Evolutionary conservation across 2,797 vertebrate genomes (phyloP).

Genomic region (Sitta carolinensis): DNA sequence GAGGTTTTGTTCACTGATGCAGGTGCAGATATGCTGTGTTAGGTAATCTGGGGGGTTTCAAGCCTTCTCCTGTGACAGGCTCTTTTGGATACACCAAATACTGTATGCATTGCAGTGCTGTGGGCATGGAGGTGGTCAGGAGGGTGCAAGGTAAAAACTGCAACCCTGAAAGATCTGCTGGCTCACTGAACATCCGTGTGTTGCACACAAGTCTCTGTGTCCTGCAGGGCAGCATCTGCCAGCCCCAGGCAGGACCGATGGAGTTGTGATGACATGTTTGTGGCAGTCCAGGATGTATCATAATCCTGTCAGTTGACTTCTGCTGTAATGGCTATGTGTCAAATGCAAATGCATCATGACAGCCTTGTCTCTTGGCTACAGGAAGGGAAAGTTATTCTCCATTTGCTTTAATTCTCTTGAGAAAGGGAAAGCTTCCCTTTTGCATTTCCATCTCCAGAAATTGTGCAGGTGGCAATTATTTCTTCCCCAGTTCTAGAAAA

Average conservation of each 20-base stretch:
- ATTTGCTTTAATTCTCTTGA: not conserved
- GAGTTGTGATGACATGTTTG: not conserved
- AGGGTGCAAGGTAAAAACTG: not conserved
- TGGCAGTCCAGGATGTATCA: not conserved
- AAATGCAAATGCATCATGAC: not conserved
- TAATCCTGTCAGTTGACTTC: not conserved
- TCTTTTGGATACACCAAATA: not conserved
- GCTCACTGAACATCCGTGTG: not conserved
- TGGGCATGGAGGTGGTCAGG: not conserved
- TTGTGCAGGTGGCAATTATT: not conserved
- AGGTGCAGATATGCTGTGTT: not conserved
- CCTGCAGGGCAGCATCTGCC: not conserved
- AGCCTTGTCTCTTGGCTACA: not conserved
- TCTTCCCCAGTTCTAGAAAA: not conserved
- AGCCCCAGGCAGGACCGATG: not conserved
- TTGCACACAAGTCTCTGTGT: not conserved
- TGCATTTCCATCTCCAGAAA: not conserved
- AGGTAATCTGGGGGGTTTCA: not conserved
- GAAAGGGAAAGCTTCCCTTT: not conserved
- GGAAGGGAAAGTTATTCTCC: not conserved
- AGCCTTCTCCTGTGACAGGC: not conserved
- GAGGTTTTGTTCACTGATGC: not conserved
- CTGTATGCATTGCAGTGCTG: not conserved
- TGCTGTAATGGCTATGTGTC: not conserved
- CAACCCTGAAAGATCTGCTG: not conserved